Percentiles rank a stretch among this genome's conserved stretches.
Conservation (phyloP, 2,888 invertebrate genomes). For the Dynastes maya region DNA sequence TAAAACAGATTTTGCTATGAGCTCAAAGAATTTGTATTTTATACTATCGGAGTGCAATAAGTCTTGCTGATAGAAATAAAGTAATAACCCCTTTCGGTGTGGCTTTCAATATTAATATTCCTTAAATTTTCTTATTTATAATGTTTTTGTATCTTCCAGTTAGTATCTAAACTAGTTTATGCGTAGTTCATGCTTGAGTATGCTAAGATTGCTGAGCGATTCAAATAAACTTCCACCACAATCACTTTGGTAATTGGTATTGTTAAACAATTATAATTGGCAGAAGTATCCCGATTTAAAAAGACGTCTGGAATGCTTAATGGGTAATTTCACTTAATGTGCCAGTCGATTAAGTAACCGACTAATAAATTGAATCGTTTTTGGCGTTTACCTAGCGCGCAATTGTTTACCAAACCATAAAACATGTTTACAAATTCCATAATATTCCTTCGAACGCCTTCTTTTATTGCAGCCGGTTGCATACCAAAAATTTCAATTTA, state of each 20-base stretch:
- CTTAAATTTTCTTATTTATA: no score
- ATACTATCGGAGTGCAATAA: no score
- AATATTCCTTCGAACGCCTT: slow-evolving; percentile 22
- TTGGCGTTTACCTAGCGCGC: slow-evolving; percentile 11
- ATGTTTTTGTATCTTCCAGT: no score
- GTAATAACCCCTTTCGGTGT: no score
- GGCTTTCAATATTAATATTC: no score
- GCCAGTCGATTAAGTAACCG: slow-evolving; percentile 17
- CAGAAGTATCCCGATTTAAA: not conserved
- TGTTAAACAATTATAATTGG: not conserved
- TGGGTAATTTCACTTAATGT: slow-evolving; percentile 23
- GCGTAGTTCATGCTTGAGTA: no score
- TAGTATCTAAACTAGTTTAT: no score
- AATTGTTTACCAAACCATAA: slow-evolving; percentile 34
- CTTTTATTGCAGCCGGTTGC: slow-evolving; percentile 21
- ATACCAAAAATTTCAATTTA: slow-evolving; percentile 45
- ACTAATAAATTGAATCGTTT: slow-evolving; percentile 11
- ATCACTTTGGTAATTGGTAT: not conserved
- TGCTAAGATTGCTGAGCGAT: no score
- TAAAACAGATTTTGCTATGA: no score
- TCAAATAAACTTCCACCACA: no score
- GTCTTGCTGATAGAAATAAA: no score
- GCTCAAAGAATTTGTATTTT: no score
- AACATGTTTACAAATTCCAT: slow-evolving; percentile 41
- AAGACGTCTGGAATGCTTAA: not conserved